Conservation (phyloP, 2,888 invertebrate genomes). For the Sphaeridia pumilis region DNA sequence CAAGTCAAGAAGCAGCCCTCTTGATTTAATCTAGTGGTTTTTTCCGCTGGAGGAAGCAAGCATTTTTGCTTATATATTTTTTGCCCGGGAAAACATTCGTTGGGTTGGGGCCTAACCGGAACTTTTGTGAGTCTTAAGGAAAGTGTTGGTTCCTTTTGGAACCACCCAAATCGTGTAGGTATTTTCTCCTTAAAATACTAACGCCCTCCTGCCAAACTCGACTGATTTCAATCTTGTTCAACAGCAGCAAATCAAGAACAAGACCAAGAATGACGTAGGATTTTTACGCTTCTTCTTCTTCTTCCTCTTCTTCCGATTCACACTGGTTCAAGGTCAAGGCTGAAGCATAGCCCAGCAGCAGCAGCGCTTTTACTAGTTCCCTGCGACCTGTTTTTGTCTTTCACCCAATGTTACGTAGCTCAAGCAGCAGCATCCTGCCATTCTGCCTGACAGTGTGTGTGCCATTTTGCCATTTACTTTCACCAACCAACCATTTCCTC, state of each 20-base stretch:
- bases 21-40: no score
- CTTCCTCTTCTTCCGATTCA: no score
- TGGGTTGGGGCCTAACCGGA: no score
- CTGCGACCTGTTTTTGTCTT: not conserved
- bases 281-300: no score
- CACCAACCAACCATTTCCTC: not conserved
- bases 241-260: not conserved
- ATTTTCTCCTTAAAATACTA: not conserved
- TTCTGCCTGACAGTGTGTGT: not conserved
- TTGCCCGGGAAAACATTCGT: no score
- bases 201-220: not conserved
- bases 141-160: not conserved
- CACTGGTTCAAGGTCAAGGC: constrained; percentile 2
- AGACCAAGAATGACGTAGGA: not conserved
- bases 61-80: no score
- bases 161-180: not conserved
- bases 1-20: no score
- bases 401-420: no score
- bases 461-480: not conserved
- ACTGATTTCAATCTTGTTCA: not conserved
- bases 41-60: no score
- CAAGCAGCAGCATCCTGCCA: not conserved
- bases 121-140: no score
- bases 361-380: not conserved
- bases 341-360: not conserved